phyloP scores from a whole-genome alignment of 2,797 vertebrate species.

The Anguilla pacifica region DNA sequence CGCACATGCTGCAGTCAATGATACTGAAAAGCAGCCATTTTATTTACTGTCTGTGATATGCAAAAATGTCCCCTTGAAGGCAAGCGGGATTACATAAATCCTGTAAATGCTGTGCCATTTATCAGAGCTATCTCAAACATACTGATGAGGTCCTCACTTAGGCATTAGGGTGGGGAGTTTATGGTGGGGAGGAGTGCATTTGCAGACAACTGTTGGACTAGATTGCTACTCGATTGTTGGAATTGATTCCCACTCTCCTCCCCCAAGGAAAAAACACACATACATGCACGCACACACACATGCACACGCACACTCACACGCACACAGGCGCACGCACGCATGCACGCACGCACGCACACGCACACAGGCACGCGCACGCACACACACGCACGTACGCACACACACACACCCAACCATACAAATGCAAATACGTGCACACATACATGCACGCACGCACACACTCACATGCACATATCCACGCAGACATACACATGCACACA shows the following conservation, averaged over 20 bases:
- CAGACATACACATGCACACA: neutral
- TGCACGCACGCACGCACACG: neutral
- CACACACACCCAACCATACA: too few species aligned
- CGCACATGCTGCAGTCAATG: slow-evolving; percentile 10
- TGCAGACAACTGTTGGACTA: neutral
- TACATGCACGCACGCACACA: too few species aligned
- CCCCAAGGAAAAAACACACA: neutral
- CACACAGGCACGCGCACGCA: neutral
- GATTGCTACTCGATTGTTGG: neutral
- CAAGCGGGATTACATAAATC: slow-evolving; percentile 20
- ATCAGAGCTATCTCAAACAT: slow-evolving; percentile 19
- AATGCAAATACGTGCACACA: too few species aligned
- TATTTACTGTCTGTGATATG: slow-evolving; percentile 19
- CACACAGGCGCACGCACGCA: neutral
- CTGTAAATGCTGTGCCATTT: slow-evolving; percentile 14
- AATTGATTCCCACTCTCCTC: slow-evolving; percentile 6
- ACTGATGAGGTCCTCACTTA: slow-evolving; percentile 8
- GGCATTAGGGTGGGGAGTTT: neutral
- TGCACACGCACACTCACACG: neutral
- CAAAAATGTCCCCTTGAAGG: slow-evolving; percentile 27
- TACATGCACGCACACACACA: neutral
- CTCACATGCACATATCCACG: neutral
- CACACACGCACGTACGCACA: too few species aligned
- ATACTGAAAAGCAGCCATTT: slow-evolving; percentile 24
- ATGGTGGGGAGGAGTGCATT: neutral